Evolutionary conservation across 2,113 vertebrate genomes (phyloP).

Genomic region (Nesospiza acunhae): DNA sequence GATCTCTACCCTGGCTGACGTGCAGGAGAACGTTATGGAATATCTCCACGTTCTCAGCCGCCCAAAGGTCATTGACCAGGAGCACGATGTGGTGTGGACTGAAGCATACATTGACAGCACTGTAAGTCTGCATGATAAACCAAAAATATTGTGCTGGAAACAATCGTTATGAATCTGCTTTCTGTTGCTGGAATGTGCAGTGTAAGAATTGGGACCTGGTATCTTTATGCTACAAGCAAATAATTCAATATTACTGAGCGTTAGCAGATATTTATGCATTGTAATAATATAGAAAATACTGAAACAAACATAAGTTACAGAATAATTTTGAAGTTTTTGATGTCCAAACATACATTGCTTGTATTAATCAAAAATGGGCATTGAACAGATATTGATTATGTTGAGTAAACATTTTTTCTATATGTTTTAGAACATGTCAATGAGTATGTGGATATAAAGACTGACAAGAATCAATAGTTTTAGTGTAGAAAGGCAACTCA

Average conservation of each 20-base stretch:
- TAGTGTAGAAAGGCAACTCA: not conserved
- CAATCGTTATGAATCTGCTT: not conserved
- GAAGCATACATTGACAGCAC: constrained; percentile 98
- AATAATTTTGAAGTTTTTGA: not conserved
- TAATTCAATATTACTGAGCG: not conserved
- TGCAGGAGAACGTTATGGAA: constrained; percentile 99
- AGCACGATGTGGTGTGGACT: constrained; percentile 96
- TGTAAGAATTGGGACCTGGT: not conserved
- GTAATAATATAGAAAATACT: not conserved
- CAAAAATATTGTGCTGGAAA: not conserved
- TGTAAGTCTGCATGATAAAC: constrained; percentile 80
- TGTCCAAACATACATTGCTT: not conserved
- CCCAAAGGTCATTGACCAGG: constrained; percentile 96
- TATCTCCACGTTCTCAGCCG: constrained; percentile 97
- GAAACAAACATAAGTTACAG: not conserved
- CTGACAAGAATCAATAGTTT: not conserved
- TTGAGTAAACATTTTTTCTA: not conserved
- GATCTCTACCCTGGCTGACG: constrained; percentile 96
- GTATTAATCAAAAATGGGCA: not conserved
- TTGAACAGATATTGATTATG: not conserved
- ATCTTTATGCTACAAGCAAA: not conserved
- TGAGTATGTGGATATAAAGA: not conserved
- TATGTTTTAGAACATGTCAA: not conserved
- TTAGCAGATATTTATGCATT: not conserved
- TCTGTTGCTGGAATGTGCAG: not conserved